phyloP scores from a whole-genome alignment of 1,140 invertebrate genomes.

The Drosophila ambigua region DNA sequence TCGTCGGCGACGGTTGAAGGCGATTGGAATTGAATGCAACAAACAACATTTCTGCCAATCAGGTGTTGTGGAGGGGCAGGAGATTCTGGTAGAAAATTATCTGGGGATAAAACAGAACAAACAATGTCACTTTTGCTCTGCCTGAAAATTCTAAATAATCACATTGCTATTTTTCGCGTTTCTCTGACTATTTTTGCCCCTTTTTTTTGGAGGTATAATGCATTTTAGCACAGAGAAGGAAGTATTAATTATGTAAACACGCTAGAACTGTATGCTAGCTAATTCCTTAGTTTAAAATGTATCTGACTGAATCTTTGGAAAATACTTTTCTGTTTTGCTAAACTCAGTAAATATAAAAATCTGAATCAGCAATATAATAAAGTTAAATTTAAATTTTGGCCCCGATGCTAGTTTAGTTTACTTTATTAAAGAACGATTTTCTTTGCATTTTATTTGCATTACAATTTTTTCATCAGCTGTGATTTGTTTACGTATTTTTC shows the following conservation, averaged over 20 bases:
- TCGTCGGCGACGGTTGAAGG: slow-evolving; percentile 58
- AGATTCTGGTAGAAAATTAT: neutral
- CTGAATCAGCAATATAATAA: too few relatives aligned
- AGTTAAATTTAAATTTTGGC: too few relatives aligned
- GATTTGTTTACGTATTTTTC: slow-evolving; percentile 20
- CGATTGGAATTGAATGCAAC: slow-evolving; percentile 41
- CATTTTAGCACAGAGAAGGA: too few relatives aligned
- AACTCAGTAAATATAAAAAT: too few relatives aligned
- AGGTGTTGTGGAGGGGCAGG: slow-evolving; percentile 10
- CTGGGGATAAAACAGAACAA: slow-evolving; percentile 15
- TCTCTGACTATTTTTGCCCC: slow-evolving; percentile 1
- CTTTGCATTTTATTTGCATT: neutral
- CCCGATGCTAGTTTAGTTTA: too few relatives aligned
- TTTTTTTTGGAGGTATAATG: too few relatives aligned
- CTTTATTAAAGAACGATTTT: neutral
- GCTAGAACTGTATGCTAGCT: too few relatives aligned
- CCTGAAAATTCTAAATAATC: neutral
- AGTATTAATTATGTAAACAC: too few relatives aligned
- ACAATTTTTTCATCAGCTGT: slow-evolving; percentile 22
- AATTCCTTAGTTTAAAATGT: too few relatives aligned
- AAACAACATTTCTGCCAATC: slow-evolving; percentile 53
- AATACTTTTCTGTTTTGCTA: too few relatives aligned
- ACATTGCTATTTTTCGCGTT: neutral
- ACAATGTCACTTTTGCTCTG: slow-evolving; percentile 30
- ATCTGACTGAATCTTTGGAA: too few relatives aligned